These are phyloP conservation scores for Calcarius lapponicus DNA, from an alignment of 2,797 vertebrate genomes.

Conservation along the genomic window DNA sequence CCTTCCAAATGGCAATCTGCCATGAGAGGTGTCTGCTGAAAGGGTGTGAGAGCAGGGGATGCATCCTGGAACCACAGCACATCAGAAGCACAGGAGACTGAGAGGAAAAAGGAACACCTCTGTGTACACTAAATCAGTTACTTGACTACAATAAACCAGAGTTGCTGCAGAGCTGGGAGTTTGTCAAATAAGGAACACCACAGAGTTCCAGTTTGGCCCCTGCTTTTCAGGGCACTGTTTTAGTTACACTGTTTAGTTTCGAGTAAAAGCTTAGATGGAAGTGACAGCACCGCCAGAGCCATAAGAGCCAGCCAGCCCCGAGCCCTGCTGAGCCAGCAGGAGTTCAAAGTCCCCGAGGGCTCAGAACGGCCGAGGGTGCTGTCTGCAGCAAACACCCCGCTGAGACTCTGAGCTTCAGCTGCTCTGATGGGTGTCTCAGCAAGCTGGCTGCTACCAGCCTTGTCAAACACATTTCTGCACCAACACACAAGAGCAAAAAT, in stretches of 20 bases:
- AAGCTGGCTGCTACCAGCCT: neutral
- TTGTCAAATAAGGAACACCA: neutral
- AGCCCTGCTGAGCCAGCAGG: neutral
- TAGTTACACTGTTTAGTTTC: neutral
- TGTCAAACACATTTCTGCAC: neutral
- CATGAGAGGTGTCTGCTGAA: neutral
- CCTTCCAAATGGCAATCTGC: neutral
- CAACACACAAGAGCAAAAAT: neutral
- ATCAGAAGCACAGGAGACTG: neutral
- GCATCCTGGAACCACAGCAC: neutral
- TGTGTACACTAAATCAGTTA: neutral
- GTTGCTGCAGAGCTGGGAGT: neutral
- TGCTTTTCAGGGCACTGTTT: neutral
- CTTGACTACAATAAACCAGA: neutral
- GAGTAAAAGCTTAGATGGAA: neutral
- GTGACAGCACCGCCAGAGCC: neutral
- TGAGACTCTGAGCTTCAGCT: neutral
- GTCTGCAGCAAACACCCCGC: neutral
- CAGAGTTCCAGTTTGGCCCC: accelerated
- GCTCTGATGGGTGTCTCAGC: neutral
- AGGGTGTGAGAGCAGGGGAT: neutral
- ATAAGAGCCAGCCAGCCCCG: neutral
- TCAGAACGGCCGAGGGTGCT: neutral
- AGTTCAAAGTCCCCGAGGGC: neutral
- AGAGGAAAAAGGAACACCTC: neutral